A percentile compares a stretch with the other conserved stretches of the same genome.
phyloP scores from a whole-genome alignment of 2,888 invertebrate genomes.

The Frankliniella intonsa region DNA sequence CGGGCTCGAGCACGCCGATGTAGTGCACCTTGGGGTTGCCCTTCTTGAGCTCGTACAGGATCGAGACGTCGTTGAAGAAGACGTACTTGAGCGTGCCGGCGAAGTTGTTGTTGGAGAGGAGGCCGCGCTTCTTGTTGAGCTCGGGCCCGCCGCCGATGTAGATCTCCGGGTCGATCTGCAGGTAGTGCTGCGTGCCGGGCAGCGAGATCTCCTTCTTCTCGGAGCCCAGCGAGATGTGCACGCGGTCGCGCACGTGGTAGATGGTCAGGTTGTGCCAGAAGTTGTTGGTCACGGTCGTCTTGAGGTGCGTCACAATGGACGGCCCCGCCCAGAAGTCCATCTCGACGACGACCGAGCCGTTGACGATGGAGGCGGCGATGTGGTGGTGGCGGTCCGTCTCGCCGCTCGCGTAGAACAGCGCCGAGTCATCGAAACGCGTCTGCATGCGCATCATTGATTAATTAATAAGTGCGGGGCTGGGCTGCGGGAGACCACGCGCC shows the following conservation, averaged over 20 bases:
- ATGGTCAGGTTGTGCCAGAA: conserved; percentile 89
- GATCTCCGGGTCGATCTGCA: conserved; percentile 90
- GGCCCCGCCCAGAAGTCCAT: conserved; percentile 65
- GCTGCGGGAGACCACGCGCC: no score
- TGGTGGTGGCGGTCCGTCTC: conserved; percentile 86
- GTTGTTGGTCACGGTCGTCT: conserved; percentile 65
- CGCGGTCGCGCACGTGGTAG: conserved; percentile 66
- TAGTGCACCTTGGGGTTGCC: conserved; percentile 81
- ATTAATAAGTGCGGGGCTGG: no score
- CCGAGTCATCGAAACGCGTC: conserved; percentile 88
- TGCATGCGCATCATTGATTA: conserved; percentile 44
- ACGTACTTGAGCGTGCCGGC: conserved; percentile 87
- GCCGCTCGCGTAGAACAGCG: conserved; percentile 87
- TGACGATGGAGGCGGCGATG: conserved; percentile 79
- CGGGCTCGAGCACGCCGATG: conserved; percentile 72
- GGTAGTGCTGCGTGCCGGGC: conserved; percentile 59
- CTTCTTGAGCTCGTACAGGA: conserved; percentile 79
- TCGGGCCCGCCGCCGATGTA: conserved; percentile 88
- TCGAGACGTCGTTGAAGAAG: conserved; percentile 88
- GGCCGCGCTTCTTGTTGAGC: conserved; percentile 69
- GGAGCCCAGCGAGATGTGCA: conserved; percentile 71
- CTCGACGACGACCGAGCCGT: conserved; percentile 77
- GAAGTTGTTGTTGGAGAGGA: conserved; percentile 78
- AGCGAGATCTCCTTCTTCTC: conserved; percentile 59
- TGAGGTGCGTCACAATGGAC: conserved; percentile 60